Evolutionary conservation across 2,113 vertebrate species (phyloP).

Genomic region (Pseudolaguvia tuberculata): DNA sequence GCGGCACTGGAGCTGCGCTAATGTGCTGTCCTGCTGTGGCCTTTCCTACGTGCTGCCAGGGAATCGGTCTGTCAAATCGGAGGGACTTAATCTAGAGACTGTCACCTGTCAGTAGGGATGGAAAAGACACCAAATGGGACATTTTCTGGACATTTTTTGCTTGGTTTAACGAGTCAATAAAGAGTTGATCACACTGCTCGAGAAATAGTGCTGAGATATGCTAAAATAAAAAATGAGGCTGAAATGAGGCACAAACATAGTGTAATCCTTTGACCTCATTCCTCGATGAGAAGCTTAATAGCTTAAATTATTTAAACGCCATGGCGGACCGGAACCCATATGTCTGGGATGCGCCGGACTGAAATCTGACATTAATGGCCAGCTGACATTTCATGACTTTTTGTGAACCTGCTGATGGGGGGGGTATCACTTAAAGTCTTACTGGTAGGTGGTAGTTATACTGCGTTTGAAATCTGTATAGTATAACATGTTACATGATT

Average conservation of each 20-base stretch:
- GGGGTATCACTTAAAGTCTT: no score
- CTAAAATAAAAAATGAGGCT: no score
- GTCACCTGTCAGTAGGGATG: background rate
- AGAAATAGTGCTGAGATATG: background rate
- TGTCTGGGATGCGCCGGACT: background rate
- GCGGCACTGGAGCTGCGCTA: background rate
- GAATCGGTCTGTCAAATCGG: background rate
- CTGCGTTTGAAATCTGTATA: no score
- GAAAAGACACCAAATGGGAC: background rate
- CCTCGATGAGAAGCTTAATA: constrained; percentile 10
- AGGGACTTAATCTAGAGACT: no score
- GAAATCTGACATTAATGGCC: background rate
- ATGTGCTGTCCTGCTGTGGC: background rate
- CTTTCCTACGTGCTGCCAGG: background rate
- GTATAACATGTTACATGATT: no score
- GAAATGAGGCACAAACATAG: background rate
- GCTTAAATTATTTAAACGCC: constrained; percentile 1
- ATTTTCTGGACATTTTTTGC: no score
- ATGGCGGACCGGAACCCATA: background rate
- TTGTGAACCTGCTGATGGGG: no score
- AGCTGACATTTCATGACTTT: background rate
- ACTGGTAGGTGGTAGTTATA: no score
- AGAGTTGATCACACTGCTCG: background rate
- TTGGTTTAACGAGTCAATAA: no score
- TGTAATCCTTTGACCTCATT: constrained; percentile 13